Evolutionary conservation across 2,113 vertebrate species (phyloP).

Genomic region (Butastur rufipennis): DNA sequence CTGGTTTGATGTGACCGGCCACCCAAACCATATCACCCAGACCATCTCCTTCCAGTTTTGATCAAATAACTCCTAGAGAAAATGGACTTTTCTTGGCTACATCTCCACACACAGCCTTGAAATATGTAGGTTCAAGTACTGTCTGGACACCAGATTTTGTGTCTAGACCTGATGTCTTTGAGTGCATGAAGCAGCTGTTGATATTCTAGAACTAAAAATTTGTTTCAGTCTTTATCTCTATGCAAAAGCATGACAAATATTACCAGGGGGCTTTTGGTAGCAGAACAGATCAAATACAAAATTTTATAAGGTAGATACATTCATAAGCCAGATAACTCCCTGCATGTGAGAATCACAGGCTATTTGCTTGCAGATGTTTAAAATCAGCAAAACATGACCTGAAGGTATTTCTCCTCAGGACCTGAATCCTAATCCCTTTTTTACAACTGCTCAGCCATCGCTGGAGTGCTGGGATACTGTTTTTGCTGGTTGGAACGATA

Average conservation of each 20-base stretch:
- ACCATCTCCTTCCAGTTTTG: background rate
- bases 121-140: background rate
- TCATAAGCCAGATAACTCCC: background rate
- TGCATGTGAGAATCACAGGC: background rate
- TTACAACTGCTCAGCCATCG: background rate
- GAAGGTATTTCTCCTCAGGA: background rate
- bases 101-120: background rate
- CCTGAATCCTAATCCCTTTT: background rate
- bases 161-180: background rate
- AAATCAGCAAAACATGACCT: background rate
- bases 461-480: background rate
- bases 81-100: background rate
- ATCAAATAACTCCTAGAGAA: background rate
- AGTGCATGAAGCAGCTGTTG: background rate
- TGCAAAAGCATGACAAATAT: background rate
- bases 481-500: background rate
- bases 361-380: background rate
- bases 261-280: background rate
- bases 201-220: background rate
- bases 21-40: background rate
- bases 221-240: background rate
- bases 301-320: background rate
- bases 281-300: background rate
- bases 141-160: background rate
- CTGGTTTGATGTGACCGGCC: background rate